Base-by-base conservation (phyloP, 2,797 vertebrate genomes). In the Sebastes glaucus region DNA sequence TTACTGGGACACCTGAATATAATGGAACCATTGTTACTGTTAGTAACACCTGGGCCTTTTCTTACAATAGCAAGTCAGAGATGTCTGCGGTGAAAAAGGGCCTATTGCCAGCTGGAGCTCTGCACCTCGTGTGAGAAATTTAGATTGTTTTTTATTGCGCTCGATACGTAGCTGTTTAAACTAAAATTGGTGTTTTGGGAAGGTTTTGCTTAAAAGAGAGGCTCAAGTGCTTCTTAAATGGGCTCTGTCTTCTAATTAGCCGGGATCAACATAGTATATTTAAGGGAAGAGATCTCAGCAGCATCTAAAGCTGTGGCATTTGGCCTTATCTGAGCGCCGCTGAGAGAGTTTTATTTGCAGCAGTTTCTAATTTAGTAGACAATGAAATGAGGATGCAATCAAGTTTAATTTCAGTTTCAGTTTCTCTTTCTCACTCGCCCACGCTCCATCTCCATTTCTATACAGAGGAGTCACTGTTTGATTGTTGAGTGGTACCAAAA, bases 191-290 rank as follows among this genome's bases (percentile, higher is more conserved):
- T 71, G 30, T 63, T 65, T 69, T 30, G 27, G 71, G 42, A 69
- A 38, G 25, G 60, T 56, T 85, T 67, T 59, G 35, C 53, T 78
- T 66, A 23, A 81, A 78, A 42, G 8, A 61, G 25, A 57, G 16
- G 59, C 68, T 66, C 75, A 69, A 76, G 56, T 6, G 6, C 28
- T 56, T 64, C 52, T 62, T 62, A 46, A 71, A 80, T 7, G 22
- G 49, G 52, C 72, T 66, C n/a, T 27, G 18, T 77, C 59, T 63
- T 62, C 61, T 78, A 75, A 83, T 83, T 79, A 65, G 7, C 23
- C 2, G 4, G 46, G 56, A 78, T 77, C 63, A 49, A 35, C 56
- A 20, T 49, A 49, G 8, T 46, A n/a, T 61, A 38, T 49, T 14
- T 30, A 42, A 13, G 11, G 67, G 28, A 73, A 53, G 38, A 72